Evolutionary conservation across 2,113 vertebrate species (phyloP).

Genomic region (Ptychochromis oligacanthus): DNA sequence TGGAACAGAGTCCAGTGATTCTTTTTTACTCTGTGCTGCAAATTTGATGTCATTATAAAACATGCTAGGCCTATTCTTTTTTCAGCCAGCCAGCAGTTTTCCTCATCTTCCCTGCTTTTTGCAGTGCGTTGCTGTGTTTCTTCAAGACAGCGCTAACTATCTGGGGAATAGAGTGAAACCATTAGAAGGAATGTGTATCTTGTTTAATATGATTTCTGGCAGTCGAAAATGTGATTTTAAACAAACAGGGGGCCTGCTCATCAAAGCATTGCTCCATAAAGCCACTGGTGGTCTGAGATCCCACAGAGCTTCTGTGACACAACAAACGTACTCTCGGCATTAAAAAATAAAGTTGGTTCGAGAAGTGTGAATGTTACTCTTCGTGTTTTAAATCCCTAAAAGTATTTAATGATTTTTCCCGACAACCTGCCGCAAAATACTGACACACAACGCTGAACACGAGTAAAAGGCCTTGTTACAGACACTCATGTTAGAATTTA

Average conservation of each 20-base stretch:
- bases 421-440: no score
- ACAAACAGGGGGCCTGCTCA: not conserved
- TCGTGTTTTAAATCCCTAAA: not conserved
- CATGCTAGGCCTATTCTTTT: not conserved
- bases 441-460: no score
- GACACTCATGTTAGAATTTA: not conserved
- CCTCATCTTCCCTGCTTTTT: not conserved
- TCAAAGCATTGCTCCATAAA: not conserved
- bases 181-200: not conserved
- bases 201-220: not conserved
- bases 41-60: conserved; percentile 2
- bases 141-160: not conserved
- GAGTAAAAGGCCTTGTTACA: not conserved
- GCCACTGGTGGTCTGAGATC: not conserved
- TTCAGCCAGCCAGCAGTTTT: conserved; percentile 11
- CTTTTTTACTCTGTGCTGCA: conserved; percentile 3
- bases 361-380: not conserved
- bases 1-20: not conserved
- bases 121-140: not conserved
- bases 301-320: not conserved
- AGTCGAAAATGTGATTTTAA: not conserved
- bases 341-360: not conserved
- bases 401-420: not conserved
- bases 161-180: not conserved
- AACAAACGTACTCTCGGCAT: fast-evolving